These are phyloP conservation scores for Eumeta japonica DNA, from an alignment of 1,140 invertebrate species.

Conservation along the genomic window DNA sequence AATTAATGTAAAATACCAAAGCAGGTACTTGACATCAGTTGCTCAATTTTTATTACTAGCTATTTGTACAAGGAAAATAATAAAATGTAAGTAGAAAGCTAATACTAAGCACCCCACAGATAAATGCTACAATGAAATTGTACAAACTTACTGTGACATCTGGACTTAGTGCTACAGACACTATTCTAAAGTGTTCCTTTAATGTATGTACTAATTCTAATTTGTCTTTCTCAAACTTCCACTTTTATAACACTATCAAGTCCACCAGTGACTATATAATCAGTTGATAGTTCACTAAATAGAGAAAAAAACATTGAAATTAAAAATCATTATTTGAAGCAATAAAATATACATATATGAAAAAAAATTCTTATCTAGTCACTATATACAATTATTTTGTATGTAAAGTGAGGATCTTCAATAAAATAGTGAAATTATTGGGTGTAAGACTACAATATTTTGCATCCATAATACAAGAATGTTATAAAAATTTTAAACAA, in stretches of 20 bases:
- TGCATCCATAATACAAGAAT: no score
- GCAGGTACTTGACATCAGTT: no score
- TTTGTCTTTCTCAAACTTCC: slow-evolving; percentile 72
- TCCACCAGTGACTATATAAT: slow-evolving; percentile 87
- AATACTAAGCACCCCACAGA: no score
- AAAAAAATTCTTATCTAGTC: no score
- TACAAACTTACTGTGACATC: slow-evolving; percentile 73
- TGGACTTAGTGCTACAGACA: slow-evolving; percentile 87
- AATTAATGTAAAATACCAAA: not conserved
- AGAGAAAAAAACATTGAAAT: slow-evolving; percentile 6
- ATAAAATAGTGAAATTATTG: no score
- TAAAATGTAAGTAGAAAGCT: no score
- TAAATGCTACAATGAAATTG: no score
- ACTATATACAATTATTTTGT: no score
- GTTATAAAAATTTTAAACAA: slow-evolving; percentile 23
- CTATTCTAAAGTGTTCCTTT: slow-evolving; percentile 85
- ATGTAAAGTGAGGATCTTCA: slow-evolving; percentile 5
- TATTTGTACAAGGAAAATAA: no score
- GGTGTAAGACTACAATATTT: no score
- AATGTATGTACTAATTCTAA: slow-evolving; percentile 78
- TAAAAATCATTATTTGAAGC: not conserved
- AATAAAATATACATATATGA: not conserved
- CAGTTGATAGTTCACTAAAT: slow-evolving; percentile 61
- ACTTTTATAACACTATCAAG: slow-evolving; percentile 91
- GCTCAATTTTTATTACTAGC: no score